These are phyloP conservation scores for Chalcosyrphus nemorum DNA, from an alignment of 2,888 invertebrate species.

Conservation along the genomic window DNA sequence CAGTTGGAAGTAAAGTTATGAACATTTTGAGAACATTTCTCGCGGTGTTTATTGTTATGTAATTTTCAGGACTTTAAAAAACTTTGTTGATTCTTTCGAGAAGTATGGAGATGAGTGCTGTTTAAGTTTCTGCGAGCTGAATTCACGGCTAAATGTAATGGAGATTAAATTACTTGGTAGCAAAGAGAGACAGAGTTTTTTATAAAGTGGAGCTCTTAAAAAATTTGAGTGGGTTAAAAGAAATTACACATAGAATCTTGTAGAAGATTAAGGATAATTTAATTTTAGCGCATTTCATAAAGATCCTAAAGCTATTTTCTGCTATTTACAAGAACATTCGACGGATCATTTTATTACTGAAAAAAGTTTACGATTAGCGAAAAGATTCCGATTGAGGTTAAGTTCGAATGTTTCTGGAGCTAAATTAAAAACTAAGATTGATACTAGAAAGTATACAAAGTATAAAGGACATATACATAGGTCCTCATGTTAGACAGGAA, in stretches of 20 bases:
- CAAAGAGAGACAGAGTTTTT: not conserved
- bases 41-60: conserved; percentile 64
- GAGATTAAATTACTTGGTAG: conserved; percentile 35
- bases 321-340: too few relatives aligned
- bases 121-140: conserved; percentile 30
- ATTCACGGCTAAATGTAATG: conserved; percentile 30
- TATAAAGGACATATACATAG: too few relatives aligned
- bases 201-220: not conserved
- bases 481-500: too few relatives aligned
- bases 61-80: conserved; percentile 49
- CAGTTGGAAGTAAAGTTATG: conserved; percentile 48
- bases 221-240: not conserved
- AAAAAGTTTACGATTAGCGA: too few relatives aligned
- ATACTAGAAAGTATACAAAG: too few relatives aligned
- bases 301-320: not conserved
- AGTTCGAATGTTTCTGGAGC: too few relatives aligned
- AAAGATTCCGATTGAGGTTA: too few relatives aligned
- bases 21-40: conserved; percentile 39
- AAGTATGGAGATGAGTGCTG: conserved; percentile 17
- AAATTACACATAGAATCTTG: not conserved
- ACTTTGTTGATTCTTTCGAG: conserved; percentile 47
- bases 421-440: too few relatives aligned
- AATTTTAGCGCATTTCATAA: not conserved
- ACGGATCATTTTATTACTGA: too few relatives aligned
- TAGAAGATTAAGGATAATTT: not conserved